A percentile compares a stretch with the other conserved stretches of the same genome.
Conservation (phyloP, 1,140 invertebrate genomes). For the Brachystomella parvula region DNA sequence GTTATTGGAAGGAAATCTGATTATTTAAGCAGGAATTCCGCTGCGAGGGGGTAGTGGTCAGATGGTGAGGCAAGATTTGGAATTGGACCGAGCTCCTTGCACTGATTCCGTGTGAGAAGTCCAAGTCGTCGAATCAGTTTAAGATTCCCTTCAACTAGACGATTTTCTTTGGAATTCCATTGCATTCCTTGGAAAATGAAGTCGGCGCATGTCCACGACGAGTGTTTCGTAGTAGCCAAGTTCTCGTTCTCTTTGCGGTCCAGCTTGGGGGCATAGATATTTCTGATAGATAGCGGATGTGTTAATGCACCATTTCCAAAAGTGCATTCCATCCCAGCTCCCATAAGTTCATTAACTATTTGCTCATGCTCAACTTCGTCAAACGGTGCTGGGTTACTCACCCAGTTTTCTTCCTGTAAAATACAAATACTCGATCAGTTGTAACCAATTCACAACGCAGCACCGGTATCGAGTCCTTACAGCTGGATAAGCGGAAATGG, state of each 20-base stretch:
- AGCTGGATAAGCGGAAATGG: too few relatives aligned
- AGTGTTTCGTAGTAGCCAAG: slow-evolving; percentile 63
- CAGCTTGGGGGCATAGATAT: slow-evolving; percentile 39
- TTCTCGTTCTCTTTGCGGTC: slow-evolving; percentile 39
- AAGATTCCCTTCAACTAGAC: slow-evolving; percentile 42
- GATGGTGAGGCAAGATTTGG: slow-evolving; percentile 67
- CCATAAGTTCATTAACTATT: slow-evolving; percentile 3
- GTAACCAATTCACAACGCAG: too few relatives aligned
- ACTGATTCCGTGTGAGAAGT: slow-evolving; percentile 55
- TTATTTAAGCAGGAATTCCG: slow-evolving; percentile 48
- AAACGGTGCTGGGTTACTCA: not conserved
- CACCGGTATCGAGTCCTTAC: too few relatives aligned
- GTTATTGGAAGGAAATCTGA: not conserved
- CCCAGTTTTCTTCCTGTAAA: not conserved
- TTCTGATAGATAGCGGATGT: slow-evolving; percentile 42
- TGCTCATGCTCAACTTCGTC: not conserved
- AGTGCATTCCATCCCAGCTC: slow-evolving; percentile 7
- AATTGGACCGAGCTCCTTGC: slow-evolving; percentile 52
- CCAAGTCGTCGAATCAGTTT: slow-evolving; percentile 53
- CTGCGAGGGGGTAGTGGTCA: slow-evolving; percentile 65
- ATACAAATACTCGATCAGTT: too few relatives aligned
- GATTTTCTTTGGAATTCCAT: slow-evolving; percentile 19
- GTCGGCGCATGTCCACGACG: slow-evolving; percentile 69
- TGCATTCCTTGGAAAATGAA: slow-evolving; percentile 61
- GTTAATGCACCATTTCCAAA: slow-evolving; percentile 38